Conservation (phyloP, 1,140 invertebrate species). For the Harpegnathos saltator region DNA sequence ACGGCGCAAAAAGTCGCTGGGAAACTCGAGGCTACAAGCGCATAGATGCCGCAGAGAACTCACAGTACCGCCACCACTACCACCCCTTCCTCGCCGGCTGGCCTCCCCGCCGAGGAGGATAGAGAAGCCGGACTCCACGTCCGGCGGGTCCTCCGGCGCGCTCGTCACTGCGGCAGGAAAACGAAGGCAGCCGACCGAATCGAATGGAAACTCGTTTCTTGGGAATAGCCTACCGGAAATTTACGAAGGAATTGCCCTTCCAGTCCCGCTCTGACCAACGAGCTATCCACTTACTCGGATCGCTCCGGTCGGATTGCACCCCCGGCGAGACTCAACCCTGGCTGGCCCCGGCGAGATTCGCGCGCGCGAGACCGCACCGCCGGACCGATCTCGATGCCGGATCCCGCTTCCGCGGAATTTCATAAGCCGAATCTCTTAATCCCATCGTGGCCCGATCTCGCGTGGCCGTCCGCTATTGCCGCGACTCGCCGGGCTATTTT, state of each 20-base stretch:
- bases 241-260: conserved; percentile 74
- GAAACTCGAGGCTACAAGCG: background rate
- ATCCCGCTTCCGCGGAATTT: conserved; percentile 57
- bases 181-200: conserved; percentile 70
- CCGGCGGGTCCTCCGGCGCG: background rate
- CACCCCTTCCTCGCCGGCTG: background rate
- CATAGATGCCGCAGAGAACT: background rate
- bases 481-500: conserved; percentile 44
- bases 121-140: conserved; percentile 35
- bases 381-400: conserved; percentile 1
- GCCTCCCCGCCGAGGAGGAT: background rate
- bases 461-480: conserved; percentile 42
- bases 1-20: conserved; percentile 39
- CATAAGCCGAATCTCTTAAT: conserved; percentile 73
- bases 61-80: background rate
- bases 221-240: conserved; percentile 76
- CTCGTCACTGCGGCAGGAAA: conserved; percentile 53
- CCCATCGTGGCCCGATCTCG: conserved; percentile 51
- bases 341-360: too few relatives aligned
- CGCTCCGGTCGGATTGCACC: conserved; percentile 53
- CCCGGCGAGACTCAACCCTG: conserved; percentile 6
- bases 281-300: conserved; percentile 69
- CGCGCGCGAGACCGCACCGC: background rate
- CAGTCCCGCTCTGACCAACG: conserved; percentile 61
- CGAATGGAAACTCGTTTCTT: conserved; percentile 79